A percentile compares a stretch with the other conserved stretches of the same genome.
Conservation (phyloP, 2,797 vertebrate species). For the Huso huso region DNA sequence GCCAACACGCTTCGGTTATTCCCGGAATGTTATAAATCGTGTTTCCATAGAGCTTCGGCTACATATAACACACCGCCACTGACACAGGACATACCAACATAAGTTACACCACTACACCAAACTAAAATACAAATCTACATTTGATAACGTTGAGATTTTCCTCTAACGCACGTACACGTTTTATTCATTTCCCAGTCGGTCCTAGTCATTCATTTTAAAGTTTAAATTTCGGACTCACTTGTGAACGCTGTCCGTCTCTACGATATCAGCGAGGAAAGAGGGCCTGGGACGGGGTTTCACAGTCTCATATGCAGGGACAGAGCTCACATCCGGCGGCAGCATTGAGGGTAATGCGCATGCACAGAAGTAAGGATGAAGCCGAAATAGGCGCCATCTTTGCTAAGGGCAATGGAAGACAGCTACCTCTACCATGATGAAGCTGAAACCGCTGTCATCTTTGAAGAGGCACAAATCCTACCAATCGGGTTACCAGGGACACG, state of each 20-base stretch:
- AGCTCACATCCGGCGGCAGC: not conserved
- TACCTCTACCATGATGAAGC: too few species aligned
- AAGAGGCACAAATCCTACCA: too few species aligned
- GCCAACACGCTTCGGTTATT: too few species aligned
- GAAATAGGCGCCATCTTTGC: too few species aligned
- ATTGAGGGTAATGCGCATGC: not conserved
- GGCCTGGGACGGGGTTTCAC: not conserved
- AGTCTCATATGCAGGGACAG: not conserved
- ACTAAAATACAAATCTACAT: not conserved
- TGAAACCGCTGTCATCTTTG: too few species aligned
- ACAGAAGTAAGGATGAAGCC: not conserved
- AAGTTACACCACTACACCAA: not conserved
- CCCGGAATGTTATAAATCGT: too few species aligned
- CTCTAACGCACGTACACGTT: too few species aligned
- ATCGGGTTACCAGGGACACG: too few species aligned
- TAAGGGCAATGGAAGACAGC: too few species aligned
- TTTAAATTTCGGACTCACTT: not conserved
- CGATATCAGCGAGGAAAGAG: not conserved
- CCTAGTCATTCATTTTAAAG: not conserved
- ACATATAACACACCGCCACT: not conserved
- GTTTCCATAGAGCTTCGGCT: too few species aligned
- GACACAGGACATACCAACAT: not conserved
- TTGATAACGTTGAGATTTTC: too few species aligned
- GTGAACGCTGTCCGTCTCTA: not conserved
- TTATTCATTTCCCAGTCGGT: too few species aligned